Conservation (phyloP, 2,797 vertebrate genomes). For the Phylloscopus collybita region DNA sequence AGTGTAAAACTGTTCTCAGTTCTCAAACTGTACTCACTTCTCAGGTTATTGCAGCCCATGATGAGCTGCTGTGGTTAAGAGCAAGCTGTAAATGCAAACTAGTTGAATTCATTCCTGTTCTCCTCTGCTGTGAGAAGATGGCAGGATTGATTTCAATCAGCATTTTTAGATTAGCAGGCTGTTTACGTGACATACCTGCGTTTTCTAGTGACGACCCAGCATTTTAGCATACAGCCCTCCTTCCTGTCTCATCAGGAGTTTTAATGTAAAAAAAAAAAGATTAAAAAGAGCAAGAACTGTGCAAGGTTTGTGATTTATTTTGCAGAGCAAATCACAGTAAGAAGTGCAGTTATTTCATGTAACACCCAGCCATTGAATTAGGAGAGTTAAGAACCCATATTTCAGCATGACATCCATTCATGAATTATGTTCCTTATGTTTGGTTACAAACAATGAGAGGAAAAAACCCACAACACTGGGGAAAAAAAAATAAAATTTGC, state of each 20-base stretch:
- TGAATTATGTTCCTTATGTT: background rate
- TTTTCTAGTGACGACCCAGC: background rate
- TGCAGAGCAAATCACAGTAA: background rate
- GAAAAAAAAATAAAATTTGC: background rate
- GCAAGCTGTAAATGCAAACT: background rate
- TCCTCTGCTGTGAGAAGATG: background rate
- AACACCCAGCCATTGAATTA: background rate
- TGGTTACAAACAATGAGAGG: background rate
- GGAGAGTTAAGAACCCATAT: background rate
- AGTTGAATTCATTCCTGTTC: background rate
- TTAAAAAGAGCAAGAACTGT: background rate
- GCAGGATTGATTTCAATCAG: background rate
- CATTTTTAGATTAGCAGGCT: background rate
- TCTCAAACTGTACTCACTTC: background rate
- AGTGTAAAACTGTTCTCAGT: background rate
- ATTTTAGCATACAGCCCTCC: background rate
- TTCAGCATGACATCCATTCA: accelerated
- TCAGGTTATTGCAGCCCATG: background rate
- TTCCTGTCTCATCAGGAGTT: background rate
- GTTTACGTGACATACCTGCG: background rate
- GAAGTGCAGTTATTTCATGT: background rate
- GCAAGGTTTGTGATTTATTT: background rate
- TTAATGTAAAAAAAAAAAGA: background rate
- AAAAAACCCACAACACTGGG: accelerated
- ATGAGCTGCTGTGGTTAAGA: background rate